These are phyloP conservation scores for Azemiops feae DNA, from an alignment of 2,113 vertebrate species.

Conservation along the genomic window DNA sequence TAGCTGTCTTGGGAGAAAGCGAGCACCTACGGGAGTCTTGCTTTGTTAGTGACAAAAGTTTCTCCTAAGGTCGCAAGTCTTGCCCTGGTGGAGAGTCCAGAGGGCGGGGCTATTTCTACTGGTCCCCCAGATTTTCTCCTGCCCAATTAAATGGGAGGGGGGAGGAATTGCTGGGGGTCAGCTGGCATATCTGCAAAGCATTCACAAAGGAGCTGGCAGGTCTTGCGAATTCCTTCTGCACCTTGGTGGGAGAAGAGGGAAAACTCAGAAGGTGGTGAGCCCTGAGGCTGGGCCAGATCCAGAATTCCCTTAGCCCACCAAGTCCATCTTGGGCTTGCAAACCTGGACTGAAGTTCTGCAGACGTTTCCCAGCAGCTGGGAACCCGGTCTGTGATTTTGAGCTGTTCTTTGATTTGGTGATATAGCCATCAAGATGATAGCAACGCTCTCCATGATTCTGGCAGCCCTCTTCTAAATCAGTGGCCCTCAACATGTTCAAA, in stretches of 20 bases:
- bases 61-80: no score
- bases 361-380: neutral
- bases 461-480: neutral
- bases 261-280: neutral
- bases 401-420: neutral
- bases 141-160: neutral
- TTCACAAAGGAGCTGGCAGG: neutral
- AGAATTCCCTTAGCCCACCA: neutral
- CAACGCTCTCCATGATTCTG: neutral
- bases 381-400: neutral
- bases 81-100: no score
- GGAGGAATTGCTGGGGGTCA: neutral
- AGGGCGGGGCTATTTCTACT: neutral
- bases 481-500: neutral
- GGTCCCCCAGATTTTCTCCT: slow-evolving; percentile 28
- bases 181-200: neutral
- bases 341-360: neutral
- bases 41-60: neutral
- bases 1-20: neutral
- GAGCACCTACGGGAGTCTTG: neutral
- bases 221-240: neutral
- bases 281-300: neutral
- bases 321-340: no score
- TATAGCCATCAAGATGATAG: neutral
- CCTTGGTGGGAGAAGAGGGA: neutral